Evolutionary conservation across 2,888 invertebrate genomes (phyloP).

Genomic region (Pammene fasciana): DNA sequence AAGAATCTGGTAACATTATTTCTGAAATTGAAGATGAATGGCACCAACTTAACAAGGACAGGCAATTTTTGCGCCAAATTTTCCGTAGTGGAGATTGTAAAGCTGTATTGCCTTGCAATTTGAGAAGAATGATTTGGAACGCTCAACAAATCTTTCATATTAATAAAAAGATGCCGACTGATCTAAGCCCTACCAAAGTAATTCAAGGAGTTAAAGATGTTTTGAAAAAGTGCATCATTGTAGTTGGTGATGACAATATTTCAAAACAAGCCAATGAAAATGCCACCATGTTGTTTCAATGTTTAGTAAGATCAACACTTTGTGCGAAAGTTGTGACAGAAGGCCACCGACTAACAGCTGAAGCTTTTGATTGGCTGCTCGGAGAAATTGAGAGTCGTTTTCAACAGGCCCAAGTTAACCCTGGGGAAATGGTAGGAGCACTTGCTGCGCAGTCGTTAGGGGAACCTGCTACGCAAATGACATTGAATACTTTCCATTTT

Average conservation of each 20-base stretch:
- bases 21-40: slow-evolving; percentile 97
- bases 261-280: slow-evolving; percentile 99
- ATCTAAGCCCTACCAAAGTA: slow-evolving; percentile 96
- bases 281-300: slow-evolving; percentile 98
- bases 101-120: slow-evolving; percentile 98
- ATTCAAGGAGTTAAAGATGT: slow-evolving; percentile 95
- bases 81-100: slow-evolving; percentile 98
- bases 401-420: slow-evolving; percentile 97
- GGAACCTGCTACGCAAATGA: slow-evolving; percentile 99
- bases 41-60: slow-evolving; percentile 95
- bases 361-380: slow-evolving; percentile 99
- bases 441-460: slow-evolving; percentile 99
- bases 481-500: slow-evolving; percentile 99
- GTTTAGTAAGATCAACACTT: slow-evolving; percentile 95
- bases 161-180: slow-evolving; percentile 95
- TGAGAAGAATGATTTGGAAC: slow-evolving; percentile 99
- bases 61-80: slow-evolving; percentile 93
- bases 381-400: slow-evolving; percentile 99
- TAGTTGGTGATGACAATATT: slow-evolving; percentile 96
- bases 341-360: slow-evolving; percentile 95
- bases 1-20: slow-evolving; percentile 95
- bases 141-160: slow-evolving; percentile 99
- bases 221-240: slow-evolving; percentile 94
- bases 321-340: slow-evolving; percentile 98
- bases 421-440: slow-evolving; percentile 99